Evolutionary conservation across 1,140 invertebrate genomes (phyloP), one percentile per base, ranked within the genome.

Genomic region (Hirudo medicinalis): DNA sequence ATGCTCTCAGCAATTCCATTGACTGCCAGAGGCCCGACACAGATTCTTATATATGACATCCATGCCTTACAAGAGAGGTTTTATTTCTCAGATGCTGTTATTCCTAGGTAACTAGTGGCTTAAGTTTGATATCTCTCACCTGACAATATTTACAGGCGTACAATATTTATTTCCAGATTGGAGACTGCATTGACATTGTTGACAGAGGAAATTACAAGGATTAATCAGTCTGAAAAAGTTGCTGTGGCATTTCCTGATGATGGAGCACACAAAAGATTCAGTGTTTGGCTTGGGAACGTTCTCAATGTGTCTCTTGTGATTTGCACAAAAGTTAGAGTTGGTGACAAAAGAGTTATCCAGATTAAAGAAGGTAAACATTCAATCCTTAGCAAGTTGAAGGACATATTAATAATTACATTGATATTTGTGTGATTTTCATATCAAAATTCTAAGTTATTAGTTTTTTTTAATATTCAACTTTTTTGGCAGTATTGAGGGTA

Each of bases 1-100:
- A 72, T 83, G 63, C 73, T 83, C 63, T 82, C 81, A 15, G 73
- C 75, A 15, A 82, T 81, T 67, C 80, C 82, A 13, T 73, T 82
- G 53, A 81, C 80, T 54, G 72, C 78, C 0, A 76, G 77, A 72
- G 82, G 82, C 69, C 82, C 82, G 32, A 74, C 79, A n/a, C 80
- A 83, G 75, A 79, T 83, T 32, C 78, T 80, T 25, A 78, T 83
- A 22, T 81, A 80, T 76, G 82, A 83, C 69, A 82, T 83, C 29
- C 82, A 83, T 73, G 80, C 81, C 27, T 74, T 83, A n/a, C 81
- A 82, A 71, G 81, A 83, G 69, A 73, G 80, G 60, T 83, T 83
- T 74, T 83, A 83, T 73, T 83, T 83, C 74, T 79, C 78, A 15
- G 80, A 81, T 36, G 77, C 74, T 63, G 78, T 82, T 66, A 82